Conservation (phyloP, 2,797 vertebrate species). For the Peromyscus melanophrys region DNA sequence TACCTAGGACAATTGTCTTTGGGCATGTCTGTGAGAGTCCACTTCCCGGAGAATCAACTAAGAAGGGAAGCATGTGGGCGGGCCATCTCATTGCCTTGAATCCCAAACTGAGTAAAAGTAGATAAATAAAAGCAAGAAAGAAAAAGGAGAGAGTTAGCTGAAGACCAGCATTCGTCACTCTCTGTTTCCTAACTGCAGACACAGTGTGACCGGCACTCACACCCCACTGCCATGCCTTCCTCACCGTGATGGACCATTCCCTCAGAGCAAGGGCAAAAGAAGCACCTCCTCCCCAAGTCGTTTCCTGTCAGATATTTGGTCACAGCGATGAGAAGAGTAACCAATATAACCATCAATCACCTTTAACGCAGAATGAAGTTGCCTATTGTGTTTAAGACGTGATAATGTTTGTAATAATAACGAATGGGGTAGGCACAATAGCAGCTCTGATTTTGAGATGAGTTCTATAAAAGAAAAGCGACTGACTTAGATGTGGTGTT, state of each 20-base stretch:
- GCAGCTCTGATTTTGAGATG: background rate
- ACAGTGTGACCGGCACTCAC: background rate
- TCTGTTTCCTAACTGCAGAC: background rate
- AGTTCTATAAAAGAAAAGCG: background rate
- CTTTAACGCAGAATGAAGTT: background rate
- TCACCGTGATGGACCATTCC: background rate
- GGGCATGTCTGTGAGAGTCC: background rate
- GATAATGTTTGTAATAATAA: background rate
- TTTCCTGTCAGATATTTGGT: background rate
- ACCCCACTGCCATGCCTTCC: background rate
- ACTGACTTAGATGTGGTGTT: background rate
- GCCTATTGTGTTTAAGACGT: slow-evolving; percentile 1
- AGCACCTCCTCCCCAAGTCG: background rate
- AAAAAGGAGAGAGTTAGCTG: no score
- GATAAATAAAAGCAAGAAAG: no score
- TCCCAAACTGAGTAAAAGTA: background rate
- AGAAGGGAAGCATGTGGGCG: background rate
- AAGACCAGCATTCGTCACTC: background rate
- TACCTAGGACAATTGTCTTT: background rate
- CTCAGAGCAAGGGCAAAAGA: background rate
- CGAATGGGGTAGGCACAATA: background rate
- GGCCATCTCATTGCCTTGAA: background rate
- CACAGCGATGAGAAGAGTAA: background rate
- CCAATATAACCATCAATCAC: background rate
- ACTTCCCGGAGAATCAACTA: background rate